These are phyloP conservation scores for Allacma fusca DNA, from an alignment of 2,888 invertebrate genomes.

Conservation along the genomic window DNA sequence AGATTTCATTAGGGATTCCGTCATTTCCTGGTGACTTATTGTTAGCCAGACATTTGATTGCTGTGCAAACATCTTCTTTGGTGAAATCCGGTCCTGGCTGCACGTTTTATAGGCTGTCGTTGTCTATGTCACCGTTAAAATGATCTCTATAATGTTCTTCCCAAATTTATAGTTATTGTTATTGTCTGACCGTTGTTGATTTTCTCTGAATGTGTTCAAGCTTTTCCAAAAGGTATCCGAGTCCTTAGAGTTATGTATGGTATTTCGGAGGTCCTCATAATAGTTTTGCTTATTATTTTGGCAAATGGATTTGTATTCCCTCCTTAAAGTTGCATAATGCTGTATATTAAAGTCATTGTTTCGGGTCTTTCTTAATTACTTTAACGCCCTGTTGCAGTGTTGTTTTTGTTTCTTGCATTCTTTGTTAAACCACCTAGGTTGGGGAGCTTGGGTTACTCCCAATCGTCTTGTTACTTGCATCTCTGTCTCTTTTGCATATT, in stretches of 20 bases:
- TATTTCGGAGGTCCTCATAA: not conserved
- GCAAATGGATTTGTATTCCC: not conserved
- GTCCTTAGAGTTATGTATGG: too few relatives aligned
- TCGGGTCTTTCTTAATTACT: not conserved
- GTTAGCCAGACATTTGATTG: not conserved
- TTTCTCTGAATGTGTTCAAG: too few relatives aligned
- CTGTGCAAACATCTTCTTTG: not conserved
- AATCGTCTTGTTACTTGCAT: not conserved
- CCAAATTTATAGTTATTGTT: too few relatives aligned
- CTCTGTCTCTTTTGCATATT: not conserved
- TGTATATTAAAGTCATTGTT: not conserved
- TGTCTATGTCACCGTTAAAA: too few relatives aligned
- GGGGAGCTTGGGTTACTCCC: not conserved
- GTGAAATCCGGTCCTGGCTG: too few relatives aligned
- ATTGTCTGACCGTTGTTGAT: too few relatives aligned
- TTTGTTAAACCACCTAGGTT: not conserved
- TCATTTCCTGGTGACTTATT: not conserved
- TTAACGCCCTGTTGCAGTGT: not conserved
- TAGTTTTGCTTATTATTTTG: not conserved
- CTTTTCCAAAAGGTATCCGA: too few relatives aligned
- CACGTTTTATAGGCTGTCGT: too few relatives aligned
- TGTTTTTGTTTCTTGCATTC: not conserved
- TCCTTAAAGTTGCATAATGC: not conserved
- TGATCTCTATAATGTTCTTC: too few relatives aligned
- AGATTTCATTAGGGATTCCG: constrained; percentile 1